A percentile compares a stretch with the other conserved stretches of the same genome.
Evolutionary conservation across 1,140 invertebrate genomes (phyloP).

Genomic region (Sitophilus oryzae): DNA sequence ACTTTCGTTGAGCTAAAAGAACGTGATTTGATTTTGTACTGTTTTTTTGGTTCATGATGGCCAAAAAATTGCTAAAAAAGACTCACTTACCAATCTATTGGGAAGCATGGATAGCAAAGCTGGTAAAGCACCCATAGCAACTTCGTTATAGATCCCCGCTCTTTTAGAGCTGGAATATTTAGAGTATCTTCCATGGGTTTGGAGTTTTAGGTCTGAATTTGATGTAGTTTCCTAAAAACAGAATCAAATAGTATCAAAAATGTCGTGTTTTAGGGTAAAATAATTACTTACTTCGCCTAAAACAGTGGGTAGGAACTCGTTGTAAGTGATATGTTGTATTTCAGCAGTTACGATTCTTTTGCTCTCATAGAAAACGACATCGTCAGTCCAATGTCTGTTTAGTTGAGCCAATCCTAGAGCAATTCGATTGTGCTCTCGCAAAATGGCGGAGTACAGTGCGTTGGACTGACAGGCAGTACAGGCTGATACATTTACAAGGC

Average conservation of each 20-base stretch:
- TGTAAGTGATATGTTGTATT: slow-evolving; percentile 82
- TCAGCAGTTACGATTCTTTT: slow-evolving; percentile 67
- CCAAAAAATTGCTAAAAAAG: no score
- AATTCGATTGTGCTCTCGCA: slow-evolving; percentile 78
- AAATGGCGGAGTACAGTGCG: slow-evolving; percentile 59
- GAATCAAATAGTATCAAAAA: slow-evolving; percentile 3
- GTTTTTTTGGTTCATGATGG: no score
- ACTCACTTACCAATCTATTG: slow-evolving; percentile 47
- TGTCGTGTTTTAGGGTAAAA: not conserved
- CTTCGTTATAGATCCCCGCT: slow-evolving; percentile 67
- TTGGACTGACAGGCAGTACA: slow-evolving; percentile 52
- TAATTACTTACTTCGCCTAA: slow-evolving; percentile 55
- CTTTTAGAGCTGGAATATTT: slow-evolving; percentile 78
- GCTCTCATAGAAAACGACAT: slow-evolving; percentile 74
- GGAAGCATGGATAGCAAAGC: slow-evolving; percentile 66
- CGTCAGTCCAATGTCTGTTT: slow-evolving; percentile 83
- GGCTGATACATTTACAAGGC: slow-evolving; percentile 57
- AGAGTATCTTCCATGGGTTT: slow-evolving; percentile 57
- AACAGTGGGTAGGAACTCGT: slow-evolving; percentile 76
- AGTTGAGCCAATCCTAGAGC: slow-evolving; percentile 62
- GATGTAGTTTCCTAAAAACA: slow-evolving; percentile 53
- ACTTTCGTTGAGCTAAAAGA: slow-evolving; percentile 40
- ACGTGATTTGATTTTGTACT: not conserved
- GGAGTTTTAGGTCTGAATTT: slow-evolving; percentile 58
- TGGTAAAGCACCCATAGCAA: slow-evolving; percentile 67